Percentiles rank a stretch among this genome's conserved stretches.
Evolutionary conservation across 1,140 invertebrate species (phyloP).

Genomic region (Pentalonia nigronervosa): DNA sequence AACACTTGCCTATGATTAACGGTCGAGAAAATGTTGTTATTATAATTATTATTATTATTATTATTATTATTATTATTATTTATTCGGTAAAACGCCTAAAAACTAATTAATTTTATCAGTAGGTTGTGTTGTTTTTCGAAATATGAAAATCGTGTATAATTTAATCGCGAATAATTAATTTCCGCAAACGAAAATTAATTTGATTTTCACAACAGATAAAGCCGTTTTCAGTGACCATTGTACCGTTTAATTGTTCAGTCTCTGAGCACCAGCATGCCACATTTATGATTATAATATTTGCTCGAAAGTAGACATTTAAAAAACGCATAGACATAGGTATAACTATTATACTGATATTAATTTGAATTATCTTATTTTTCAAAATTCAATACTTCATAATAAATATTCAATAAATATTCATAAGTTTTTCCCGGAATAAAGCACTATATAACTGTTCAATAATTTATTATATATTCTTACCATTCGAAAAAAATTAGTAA

Average conservation of each 20-base stretch:
- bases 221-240: not conserved
- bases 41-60: slow-evolving; percentile 14
- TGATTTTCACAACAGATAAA: not conserved
- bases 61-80: not conserved
- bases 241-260: slow-evolving; percentile 19
- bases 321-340: not conserved
- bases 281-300: not conserved
- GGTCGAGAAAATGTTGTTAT: slow-evolving; percentile 19
- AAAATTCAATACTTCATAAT: not conserved
- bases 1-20: slow-evolving; percentile 38
- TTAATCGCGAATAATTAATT: slow-evolving; percentile 22
- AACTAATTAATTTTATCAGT: slow-evolving; percentile 37
- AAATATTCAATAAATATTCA: too few species aligned
- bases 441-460: not conserved
- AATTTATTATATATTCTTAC: not conserved
- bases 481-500: not conserved
- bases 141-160: not conserved
- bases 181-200: slow-evolving; percentile 20
- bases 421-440: not conserved
- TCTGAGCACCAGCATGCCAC: too few species aligned
- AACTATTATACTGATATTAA: not conserved
- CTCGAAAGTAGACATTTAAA: not conserved
- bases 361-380: not conserved
- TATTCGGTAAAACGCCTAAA: not conserved
- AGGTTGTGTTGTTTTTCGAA: not conserved